These are phyloP conservation scores for Megalurothrips usitatus DNA, from an alignment of 2,888 invertebrate genomes.

Conservation along the genomic window DNA sequence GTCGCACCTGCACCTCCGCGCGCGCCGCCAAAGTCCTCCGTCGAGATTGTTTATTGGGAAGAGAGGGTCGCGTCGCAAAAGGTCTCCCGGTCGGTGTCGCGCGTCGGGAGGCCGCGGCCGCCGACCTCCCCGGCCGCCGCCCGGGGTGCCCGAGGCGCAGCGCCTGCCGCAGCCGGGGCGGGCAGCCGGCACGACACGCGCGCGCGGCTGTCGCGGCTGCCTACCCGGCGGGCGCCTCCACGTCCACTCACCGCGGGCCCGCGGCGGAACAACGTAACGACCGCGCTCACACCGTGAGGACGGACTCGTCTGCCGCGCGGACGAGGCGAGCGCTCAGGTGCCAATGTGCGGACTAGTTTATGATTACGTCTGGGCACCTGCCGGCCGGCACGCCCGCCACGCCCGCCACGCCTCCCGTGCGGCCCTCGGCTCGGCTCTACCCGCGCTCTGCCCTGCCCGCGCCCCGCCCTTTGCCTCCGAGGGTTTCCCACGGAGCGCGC, in stretches of 20 bases:
- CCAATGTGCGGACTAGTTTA: slow-evolving; percentile 24
- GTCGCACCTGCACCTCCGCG: background rate
- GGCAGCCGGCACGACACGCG: too few species aligned
- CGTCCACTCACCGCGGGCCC: too few species aligned
- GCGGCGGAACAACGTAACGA: too few species aligned
- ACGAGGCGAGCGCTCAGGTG: background rate
- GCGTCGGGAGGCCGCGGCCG: too few species aligned
- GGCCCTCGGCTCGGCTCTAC: background rate
- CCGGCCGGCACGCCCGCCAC: background rate
- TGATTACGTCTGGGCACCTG: background rate
- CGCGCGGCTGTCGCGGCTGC: too few species aligned
- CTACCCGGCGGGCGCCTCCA: too few species aligned
- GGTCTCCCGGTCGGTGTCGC: background rate
- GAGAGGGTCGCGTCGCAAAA: background rate
- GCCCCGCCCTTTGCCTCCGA: background rate
- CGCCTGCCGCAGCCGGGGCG: too few species aligned
- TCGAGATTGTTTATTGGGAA: background rate
- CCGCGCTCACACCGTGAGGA: too few species aligned
- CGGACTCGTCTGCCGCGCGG: too few species aligned
- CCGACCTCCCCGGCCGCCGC: too few species aligned
- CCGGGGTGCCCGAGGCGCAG: too few species aligned
- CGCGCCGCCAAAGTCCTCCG: background rate
- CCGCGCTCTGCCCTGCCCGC: background rate
- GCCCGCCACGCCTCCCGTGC: background rate
- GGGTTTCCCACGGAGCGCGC: background rate